A percentile compares a stretch with the other conserved stretches of the same genome.
phyloP scores from a whole-genome alignment of 2,113 vertebrate species.

The Hyaena hyaena region DNA sequence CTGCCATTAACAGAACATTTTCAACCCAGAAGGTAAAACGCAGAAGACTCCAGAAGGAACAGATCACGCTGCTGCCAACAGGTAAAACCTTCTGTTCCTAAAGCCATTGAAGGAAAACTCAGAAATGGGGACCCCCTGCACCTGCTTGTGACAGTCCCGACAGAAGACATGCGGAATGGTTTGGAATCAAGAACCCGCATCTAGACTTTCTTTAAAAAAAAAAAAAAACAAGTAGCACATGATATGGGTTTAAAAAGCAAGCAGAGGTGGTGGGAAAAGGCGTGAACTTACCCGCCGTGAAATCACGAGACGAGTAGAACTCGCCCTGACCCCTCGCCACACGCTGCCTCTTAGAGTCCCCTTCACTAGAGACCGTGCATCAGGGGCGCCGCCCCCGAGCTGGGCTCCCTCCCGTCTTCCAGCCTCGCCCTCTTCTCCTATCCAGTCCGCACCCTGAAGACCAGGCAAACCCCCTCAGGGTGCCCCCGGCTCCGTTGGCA shows the following conservation, averaged over 20 bases:
- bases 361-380: neutral
- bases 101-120: neutral
- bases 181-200: neutral
- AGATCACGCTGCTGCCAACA: neutral
- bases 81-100: neutral
- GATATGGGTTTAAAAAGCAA: slow-evolving; percentile 42
- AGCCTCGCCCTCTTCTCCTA: neutral
- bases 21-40: neutral
- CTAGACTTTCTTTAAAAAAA: neutral
- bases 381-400: neutral
- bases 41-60: neutral
- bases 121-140: neutral
- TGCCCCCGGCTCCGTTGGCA: fast-evolving
- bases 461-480: no score
- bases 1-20: neutral
- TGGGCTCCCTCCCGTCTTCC: neutral
- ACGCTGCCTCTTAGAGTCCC: neutral
- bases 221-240: neutral
- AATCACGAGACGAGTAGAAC: slow-evolving; percentile 41
- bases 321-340: slow-evolving; percentile 40
- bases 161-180: slow-evolving; percentile 13
- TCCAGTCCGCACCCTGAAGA: neutral
- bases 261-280: neutral
- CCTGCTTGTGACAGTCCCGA: neutral
- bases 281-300: neutral